These are phyloP conservation scores for Mirza zaza DNA, from an alignment of 2,113 vertebrate species.

Conservation along the genomic window DNA sequence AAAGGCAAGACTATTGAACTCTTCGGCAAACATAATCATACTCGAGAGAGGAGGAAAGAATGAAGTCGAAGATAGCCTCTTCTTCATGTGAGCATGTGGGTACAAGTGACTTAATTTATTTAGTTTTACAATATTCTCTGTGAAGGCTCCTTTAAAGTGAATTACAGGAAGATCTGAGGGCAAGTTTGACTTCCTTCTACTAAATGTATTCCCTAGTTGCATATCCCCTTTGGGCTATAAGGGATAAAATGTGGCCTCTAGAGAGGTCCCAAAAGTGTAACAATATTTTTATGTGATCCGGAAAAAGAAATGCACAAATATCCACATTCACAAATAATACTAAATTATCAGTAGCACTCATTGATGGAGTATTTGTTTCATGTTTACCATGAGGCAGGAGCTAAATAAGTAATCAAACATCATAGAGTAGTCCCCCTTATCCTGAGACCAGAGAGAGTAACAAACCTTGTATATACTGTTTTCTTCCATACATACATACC, in stretches of 20 bases:
- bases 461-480: too few relatives aligned
- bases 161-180: not conserved
- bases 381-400: too few relatives aligned
- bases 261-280: not conserved
- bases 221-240: not conserved
- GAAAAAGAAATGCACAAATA: not conserved
- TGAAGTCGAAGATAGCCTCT: too few relatives aligned
- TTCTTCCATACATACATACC: too few relatives aligned
- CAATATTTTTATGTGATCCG: not conserved
- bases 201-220: not conserved
- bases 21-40: not conserved
- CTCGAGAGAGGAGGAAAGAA: too few relatives aligned
- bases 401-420: too few relatives aligned
- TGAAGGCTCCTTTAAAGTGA: not conserved
- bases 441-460: too few relatives aligned
- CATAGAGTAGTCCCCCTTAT: too few relatives aligned
- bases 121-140: not conserved
- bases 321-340: not conserved
- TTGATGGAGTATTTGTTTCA: too few relatives aligned
- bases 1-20: too few relatives aligned
- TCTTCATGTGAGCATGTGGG: fast-evolving
- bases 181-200: not conserved
- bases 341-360: not conserved
- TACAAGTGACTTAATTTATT: too few relatives aligned
- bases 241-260: not conserved